Evolutionary conservation across 2,888 invertebrate species (phyloP).

Genomic region (Trachelus tabidus): DNA sequence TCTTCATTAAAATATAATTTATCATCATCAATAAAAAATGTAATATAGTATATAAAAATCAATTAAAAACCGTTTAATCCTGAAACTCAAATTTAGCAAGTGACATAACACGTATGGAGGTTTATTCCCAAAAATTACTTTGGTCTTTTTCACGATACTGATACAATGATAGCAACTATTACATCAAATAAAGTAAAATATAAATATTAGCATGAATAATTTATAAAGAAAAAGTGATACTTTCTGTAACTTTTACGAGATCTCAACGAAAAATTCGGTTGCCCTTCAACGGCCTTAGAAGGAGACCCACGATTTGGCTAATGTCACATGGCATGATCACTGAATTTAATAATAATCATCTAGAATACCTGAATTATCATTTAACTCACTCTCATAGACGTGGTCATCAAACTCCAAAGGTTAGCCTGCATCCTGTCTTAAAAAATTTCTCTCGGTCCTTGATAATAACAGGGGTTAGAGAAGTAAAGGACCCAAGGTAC

Average conservation of each 20-base stretch:
- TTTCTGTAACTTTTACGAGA: neutral
- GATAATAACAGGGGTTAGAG: conserved; percentile 27
- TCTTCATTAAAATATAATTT: conserved; percentile 14
- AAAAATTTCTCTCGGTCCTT: conserved; percentile 3
- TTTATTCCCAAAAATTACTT: neutral
- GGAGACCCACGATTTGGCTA: conserved; percentile 18
- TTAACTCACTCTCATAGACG: conserved; percentile 64
- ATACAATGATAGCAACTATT: neutral
- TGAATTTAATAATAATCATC: neutral
- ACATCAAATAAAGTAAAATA: neutral
- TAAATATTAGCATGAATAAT: neutral
- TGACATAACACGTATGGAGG: neutral
- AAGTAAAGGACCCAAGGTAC: conserved; percentile 18
- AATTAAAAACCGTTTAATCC: conserved; percentile 48
- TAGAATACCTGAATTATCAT: neutral
- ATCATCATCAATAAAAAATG: neutral
- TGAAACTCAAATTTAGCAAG: neutral
- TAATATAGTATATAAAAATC: conserved; percentile 48
- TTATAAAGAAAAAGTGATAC: neutral
- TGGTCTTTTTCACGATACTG: neutral
- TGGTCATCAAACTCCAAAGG: conserved; percentile 65
- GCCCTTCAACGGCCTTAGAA: conserved; percentile 41
- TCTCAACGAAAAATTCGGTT: neutral
- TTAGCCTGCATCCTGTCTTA: conserved; percentile 65
- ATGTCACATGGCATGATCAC: neutral